A percentile compares a stretch with the other conserved stretches of the same genome.
Conservation (phyloP, 2,797 vertebrate species). For the Eulemur mongoz region DNA sequence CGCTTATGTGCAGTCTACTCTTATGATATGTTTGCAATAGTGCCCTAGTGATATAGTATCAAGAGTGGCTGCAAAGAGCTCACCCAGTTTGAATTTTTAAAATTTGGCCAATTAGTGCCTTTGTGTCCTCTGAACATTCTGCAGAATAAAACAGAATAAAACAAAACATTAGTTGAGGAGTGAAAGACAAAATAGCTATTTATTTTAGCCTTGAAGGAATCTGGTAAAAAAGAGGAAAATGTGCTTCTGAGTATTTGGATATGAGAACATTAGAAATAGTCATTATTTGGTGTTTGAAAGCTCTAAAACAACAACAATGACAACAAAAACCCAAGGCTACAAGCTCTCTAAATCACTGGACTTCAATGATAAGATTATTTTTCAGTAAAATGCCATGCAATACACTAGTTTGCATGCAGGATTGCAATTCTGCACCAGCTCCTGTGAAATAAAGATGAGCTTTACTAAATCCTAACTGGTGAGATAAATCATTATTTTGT, state of each 20-base stretch:
- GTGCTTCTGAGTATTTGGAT: background rate
- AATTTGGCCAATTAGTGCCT: background rate
- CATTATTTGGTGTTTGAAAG: background rate
- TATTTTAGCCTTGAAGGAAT: background rate
- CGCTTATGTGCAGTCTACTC: background rate
- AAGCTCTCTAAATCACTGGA: background rate
- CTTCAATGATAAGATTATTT: conserved; percentile 34
- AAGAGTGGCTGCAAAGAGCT: background rate
- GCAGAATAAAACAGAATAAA: background rate
- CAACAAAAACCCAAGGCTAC: background rate
- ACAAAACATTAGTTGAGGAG: background rate
- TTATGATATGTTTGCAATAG: background rate
- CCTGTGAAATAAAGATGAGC: background rate
- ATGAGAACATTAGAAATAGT: background rate
- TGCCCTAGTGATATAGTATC: background rate
- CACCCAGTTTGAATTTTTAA: background rate
- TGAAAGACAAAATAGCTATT: conserved; percentile 20
- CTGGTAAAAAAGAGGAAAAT: background rate
- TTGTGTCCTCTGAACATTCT: background rate
- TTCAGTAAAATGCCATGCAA: background rate
- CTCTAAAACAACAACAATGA: background rate
- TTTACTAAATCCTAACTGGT: conserved; percentile 45
- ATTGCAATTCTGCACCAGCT: background rate
- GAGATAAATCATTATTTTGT: conserved; percentile 56
- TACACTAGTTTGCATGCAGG: conserved; percentile 29